A percentile compares a stretch with the other conserved stretches of the same genome.
phyloP scores from a whole-genome alignment of 1,140 invertebrate genomes.

The Aphelenchoides avenae region DNA sequence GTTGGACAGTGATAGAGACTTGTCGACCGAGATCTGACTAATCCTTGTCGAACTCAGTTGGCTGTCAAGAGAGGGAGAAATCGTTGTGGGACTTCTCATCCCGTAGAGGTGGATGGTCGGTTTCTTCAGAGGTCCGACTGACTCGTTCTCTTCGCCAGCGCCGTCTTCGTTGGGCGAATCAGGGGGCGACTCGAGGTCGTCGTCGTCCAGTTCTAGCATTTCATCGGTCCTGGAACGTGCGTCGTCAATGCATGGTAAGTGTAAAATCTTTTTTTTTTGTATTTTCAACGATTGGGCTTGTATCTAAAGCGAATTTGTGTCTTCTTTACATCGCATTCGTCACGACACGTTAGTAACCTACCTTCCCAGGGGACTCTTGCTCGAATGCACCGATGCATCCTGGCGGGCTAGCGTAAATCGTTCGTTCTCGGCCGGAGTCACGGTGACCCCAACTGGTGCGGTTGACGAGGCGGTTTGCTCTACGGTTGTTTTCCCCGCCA shows the following conservation, averaged over 20 bases:
- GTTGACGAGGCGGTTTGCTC: constrained; percentile 15
- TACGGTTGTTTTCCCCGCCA: constrained; percentile 19
- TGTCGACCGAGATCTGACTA: constrained; percentile 25
- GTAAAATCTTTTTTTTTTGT: too few species aligned
- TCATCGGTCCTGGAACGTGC: constrained; percentile 48
- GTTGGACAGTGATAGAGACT: constrained; percentile 30
- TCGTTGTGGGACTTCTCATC: constrained; percentile 18
- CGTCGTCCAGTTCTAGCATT: constrained; percentile 46
- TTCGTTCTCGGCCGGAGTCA: constrained; percentile 29
- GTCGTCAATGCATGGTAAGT: too few species aligned
- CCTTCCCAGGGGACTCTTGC: constrained; percentile 42
- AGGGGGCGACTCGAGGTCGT: constrained; percentile 25
- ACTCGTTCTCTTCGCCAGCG: constrained; percentile 22
- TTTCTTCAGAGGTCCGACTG: constrained; percentile 18
- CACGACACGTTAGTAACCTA: constrained; percentile 14
- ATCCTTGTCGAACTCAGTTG: too few species aligned
- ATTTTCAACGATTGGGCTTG: too few species aligned
- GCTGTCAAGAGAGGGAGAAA: too few species aligned
- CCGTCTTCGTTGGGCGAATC: constrained; percentile 1
- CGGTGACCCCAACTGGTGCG: constrained; percentile 10
- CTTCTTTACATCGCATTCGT: too few species aligned
- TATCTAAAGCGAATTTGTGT: too few species aligned
- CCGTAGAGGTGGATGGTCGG: constrained; percentile 18
- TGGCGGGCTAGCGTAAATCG: constrained; percentile 38
- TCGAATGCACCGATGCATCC: constrained; percentile 34